A percentile compares a stretch with the other conserved stretches of the same genome.
Conservation (phyloP, 2,888 invertebrate genomes). For the Nebria brevicollis region DNA sequence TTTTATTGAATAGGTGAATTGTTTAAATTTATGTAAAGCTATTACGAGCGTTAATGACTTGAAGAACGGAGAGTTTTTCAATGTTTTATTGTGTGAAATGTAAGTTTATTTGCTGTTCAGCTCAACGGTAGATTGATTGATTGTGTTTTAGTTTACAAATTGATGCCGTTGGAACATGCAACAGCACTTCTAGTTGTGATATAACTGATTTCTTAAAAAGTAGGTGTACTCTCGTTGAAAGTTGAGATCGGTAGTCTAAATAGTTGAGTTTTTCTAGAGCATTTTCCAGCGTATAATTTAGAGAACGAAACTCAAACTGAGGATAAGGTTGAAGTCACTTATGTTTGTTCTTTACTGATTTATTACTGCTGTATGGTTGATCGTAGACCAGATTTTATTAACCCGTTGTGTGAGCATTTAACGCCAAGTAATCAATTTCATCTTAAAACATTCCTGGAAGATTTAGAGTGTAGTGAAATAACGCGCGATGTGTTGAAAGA, state of each 20-base stretch:
- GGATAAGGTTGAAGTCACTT: constrained; percentile 35
- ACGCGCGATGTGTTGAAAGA: constrained; percentile 53
- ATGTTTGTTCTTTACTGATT: constrained; percentile 57
- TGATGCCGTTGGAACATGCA: constrained; percentile 9
- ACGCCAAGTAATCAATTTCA: constrained; percentile 54
- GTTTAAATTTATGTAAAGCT: constrained; percentile 56
- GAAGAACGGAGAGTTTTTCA: constrained; percentile 56
- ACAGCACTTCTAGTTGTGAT: background rate
- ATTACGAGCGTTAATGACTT: constrained; percentile 53
- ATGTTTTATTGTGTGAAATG: constrained; percentile 56
- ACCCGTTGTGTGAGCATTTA: constrained; percentile 57
- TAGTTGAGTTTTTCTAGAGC: constrained; percentile 16
- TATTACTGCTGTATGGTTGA: constrained; percentile 60
- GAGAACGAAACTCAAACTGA: constrained; percentile 24
- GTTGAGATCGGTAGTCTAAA: background rate
- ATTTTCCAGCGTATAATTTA: constrained; percentile 32
- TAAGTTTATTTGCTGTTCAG: constrained; percentile 52
- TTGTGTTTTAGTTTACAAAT: constrained; percentile 49
- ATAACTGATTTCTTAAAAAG: constrained; percentile 38
- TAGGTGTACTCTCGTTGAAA: constrained; percentile 2
- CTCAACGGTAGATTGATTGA: constrained; percentile 9
- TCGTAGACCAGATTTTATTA: constrained; percentile 57
- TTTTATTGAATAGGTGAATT: constrained; percentile 57
- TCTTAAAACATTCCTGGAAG: constrained; percentile 58
- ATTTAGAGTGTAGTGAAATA: constrained; percentile 51